phyloP scores from a whole-genome alignment of 2,888 invertebrate genomes.

The Quadroppia sp. region DNA sequence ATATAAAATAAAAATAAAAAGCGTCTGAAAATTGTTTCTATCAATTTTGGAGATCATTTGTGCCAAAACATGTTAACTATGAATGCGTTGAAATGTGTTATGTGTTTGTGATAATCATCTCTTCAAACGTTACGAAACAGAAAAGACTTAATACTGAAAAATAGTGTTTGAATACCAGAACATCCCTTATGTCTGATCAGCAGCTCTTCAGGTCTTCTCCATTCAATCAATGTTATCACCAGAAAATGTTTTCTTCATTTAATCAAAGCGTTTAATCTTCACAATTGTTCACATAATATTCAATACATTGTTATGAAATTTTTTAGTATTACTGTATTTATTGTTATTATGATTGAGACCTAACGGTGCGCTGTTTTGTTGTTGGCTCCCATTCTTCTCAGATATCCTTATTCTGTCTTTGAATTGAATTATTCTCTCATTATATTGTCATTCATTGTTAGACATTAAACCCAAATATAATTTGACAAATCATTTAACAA shows the following conservation, averaged over 20 bases:
- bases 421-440: conserved; percentile 14
- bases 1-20: background rate
- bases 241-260: conserved; percentile 14
- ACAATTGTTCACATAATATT: conserved; percentile 19
- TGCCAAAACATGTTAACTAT: conserved; percentile 32
- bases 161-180: background rate
- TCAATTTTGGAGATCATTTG: conserved; percentile 13
- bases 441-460: conserved; percentile 25
- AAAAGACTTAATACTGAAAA: conserved; percentile 17
- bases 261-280: conserved; percentile 19
- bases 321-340: background rate
- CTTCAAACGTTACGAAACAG: background rate
- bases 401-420: background rate
- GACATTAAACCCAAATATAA: conserved; percentile 14
- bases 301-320: background rate
- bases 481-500: conserved; percentile 1
- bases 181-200: conserved; percentile 1
- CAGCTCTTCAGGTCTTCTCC: background rate
- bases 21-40: background rate
- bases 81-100: conserved; percentile 25
- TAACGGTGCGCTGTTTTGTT: background rate
- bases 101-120: conserved; percentile 20
- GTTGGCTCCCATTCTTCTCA: conserved; percentile 2
- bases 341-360: background rate
- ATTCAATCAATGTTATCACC: conserved; percentile 29